Evolutionary conservation across 2,113 vertebrate species (phyloP).

Genomic region (Nerophis lumbriciformis): DNA sequence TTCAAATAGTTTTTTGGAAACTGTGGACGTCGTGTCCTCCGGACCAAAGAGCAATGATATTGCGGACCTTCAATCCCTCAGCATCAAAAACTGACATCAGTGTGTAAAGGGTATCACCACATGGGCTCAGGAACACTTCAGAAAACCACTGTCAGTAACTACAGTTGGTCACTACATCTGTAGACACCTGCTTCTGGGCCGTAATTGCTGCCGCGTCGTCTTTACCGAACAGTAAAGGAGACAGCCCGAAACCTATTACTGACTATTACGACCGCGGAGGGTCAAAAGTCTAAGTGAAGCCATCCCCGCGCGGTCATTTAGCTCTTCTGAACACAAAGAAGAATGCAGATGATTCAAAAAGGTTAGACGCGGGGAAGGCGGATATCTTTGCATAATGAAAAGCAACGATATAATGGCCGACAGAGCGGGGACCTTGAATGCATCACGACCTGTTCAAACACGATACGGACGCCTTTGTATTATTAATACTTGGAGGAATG

Average conservation of each 20-base stretch:
- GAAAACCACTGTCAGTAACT: no score
- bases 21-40: no score
- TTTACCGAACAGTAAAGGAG: conserved; percentile 34
- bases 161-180: no score
- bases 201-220: conserved; percentile 65
- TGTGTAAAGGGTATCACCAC: no score
- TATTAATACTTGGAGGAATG: conserved; percentile 64
- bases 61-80: no score
- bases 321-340: conserved; percentile 71
- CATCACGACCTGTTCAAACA: conserved; percentile 54
- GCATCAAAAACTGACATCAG: no score
- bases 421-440: conserved; percentile 60
- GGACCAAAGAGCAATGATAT: no score
- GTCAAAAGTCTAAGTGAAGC: conserved; percentile 66
- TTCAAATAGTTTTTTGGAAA: no score
- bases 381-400: conserved; percentile 55
- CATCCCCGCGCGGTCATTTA: conserved; percentile 71
- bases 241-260: conserved; percentile 55
- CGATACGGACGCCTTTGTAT: conserved; percentile 53
- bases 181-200: conserved; percentile 37
- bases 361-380: conserved; percentile 37
- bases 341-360: conserved; percentile 71
- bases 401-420: conserved; percentile 31
- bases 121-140: no score
- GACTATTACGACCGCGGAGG: conserved; percentile 66